Percentiles rank a stretch among this genome's conserved stretches.
Conservation (phyloP, 2,888 invertebrate genomes). For the Mythimna albipuncta region DNA sequence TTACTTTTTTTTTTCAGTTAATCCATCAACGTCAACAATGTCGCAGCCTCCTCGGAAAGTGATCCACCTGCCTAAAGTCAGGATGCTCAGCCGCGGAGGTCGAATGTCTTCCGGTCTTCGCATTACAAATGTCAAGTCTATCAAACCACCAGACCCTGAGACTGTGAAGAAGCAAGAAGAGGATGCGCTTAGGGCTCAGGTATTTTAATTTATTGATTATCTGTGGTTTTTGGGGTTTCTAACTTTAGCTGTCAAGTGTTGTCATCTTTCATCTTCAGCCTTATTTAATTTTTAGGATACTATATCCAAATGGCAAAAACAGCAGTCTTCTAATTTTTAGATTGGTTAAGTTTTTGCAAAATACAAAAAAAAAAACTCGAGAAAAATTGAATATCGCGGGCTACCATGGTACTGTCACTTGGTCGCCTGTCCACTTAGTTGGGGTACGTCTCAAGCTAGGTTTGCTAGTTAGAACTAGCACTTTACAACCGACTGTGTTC, state of each 20-base stretch:
- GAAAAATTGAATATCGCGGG: too few species aligned
- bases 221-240: background rate
- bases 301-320: too few species aligned
- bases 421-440: too few species aligned
- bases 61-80: conserved; percentile 81
- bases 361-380: too few species aligned
- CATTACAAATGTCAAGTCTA: conserved; percentile 84
- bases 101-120: conserved; percentile 74
- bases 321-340: too few species aligned
- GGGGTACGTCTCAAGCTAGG: too few species aligned
- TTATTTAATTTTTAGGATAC: too few species aligned
- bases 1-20: conserved; percentile 73
- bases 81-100: conserved; percentile 80
- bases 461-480: too few species aligned
- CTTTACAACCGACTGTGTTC: too few species aligned
- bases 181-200: conserved; percentile 82
- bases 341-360: too few species aligned
- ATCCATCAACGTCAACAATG: conserved; percentile 68
- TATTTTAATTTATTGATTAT: conserved; percentile 53
- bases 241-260: conserved; percentile 3
- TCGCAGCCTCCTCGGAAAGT: conserved; percentile 77
- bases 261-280: background rate
- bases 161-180: conserved; percentile 80
- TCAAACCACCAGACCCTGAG: conserved; percentile 82
- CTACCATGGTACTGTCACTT: too few species aligned